phyloP scores from a whole-genome alignment of 2,797 vertebrate genomes.

The Gambelia wislizenii region DNA sequence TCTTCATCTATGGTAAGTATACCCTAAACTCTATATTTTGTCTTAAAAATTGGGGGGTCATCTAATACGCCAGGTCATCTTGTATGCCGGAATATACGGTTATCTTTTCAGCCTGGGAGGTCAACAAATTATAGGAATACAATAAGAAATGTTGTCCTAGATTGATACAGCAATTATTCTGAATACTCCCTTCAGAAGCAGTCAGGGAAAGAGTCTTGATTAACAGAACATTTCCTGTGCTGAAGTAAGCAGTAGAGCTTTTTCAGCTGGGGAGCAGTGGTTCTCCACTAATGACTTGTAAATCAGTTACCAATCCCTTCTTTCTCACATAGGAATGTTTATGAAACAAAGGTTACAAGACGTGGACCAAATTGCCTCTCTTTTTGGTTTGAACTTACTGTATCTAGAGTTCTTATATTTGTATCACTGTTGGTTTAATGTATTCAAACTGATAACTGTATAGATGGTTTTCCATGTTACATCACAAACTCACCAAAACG shows the following conservation, averaged over 20 bases:
- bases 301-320: no score
- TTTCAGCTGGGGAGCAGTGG: background rate
- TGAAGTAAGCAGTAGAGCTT: background rate
- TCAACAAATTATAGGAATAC: background rate
- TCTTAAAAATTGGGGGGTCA: no score
- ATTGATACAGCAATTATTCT: conserved; percentile 16
- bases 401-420: background rate
- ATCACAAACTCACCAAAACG: conserved; percentile 86
- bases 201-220: no score
- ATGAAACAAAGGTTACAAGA: background rate
- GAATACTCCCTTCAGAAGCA: background rate
- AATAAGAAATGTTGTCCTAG: background rate
- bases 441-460: conserved; percentile 24
- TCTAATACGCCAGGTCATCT: no score
- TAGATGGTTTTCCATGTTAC: conserved; percentile 38
- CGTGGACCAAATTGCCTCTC: background rate
- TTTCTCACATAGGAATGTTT: background rate
- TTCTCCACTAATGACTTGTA: background rate
- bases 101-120: no score
- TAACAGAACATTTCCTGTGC: no score
- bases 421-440: background rate
- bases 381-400: background rate
- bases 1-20: no score
- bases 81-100: no score
- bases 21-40: no score